Conservation (phyloP, 2,888 invertebrate species). For the Carcina quercana region DNA sequence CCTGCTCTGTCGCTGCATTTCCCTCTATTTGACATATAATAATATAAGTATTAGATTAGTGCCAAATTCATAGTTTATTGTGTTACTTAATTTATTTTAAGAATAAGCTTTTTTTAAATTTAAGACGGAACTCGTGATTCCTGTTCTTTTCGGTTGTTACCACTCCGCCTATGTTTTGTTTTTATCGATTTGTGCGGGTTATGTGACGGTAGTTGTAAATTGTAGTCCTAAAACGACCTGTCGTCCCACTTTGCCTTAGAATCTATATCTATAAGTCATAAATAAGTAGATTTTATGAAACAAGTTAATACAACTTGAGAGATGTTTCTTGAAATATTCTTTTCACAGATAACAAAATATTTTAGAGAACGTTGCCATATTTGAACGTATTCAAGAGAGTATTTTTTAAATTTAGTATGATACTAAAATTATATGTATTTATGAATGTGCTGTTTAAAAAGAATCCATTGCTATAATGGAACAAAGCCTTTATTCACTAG, state of each 20-base stretch:
- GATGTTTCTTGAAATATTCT: not conserved
- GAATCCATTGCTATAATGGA: too few relatives aligned
- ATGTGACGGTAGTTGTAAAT: slow-evolving; percentile 7
- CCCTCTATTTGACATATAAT: slow-evolving; percentile 17
- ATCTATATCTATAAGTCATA: not conserved
- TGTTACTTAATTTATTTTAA: slow-evolving; percentile 69
- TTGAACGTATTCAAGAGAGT: too few relatives aligned
- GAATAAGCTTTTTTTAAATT: slow-evolving; percentile 29
- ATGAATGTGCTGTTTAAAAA: not conserved
- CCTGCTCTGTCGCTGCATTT: slow-evolving; percentile 30
- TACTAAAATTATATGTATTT: not conserved
- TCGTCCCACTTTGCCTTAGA: slow-evolving; percentile 18
- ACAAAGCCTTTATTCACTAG: too few relatives aligned
- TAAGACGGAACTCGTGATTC: slow-evolving; percentile 35
- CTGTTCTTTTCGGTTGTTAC: slow-evolving; percentile 34
- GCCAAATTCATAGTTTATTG: slow-evolving; percentile 52
- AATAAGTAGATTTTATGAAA: not conserved
- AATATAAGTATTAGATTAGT: slow-evolving; percentile 61
- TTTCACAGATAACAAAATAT: not conserved
- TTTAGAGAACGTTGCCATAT: too few relatives aligned
- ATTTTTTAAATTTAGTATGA: too few relatives aligned
- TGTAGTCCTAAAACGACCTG: slow-evolving; percentile 7
- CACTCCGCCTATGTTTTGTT: slow-evolving; percentile 52
- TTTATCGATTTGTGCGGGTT: slow-evolving; percentile 15
- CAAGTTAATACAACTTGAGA: not conserved